A percentile compares a stretch with the other conserved stretches of the same genome.
phyloP scores from a whole-genome alignment of 2,113 vertebrate species.

The Psephotus haematonotus region DNA sequence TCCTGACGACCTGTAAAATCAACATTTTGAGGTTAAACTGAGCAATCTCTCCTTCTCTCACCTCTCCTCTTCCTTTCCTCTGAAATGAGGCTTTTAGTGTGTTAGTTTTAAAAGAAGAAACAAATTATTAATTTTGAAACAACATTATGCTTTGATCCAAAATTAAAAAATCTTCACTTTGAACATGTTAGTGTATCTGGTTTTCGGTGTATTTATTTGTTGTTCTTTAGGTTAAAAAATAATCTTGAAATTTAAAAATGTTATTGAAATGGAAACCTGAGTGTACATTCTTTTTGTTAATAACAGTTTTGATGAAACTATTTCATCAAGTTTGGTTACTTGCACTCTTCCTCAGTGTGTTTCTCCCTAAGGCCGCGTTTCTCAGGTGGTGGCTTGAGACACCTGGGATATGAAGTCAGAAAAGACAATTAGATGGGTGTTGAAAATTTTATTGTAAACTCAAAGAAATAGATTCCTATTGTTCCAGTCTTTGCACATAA shows the following conservation, averaged over 20 bases:
- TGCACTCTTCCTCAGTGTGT: not conserved
- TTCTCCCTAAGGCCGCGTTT: not conserved
- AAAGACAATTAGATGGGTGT: conserved; percentile 3
- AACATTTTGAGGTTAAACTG: not conserved
- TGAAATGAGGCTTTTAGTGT: not conserved
- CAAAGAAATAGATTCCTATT: not conserved
- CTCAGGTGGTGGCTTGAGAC: not conserved
- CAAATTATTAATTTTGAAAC: not conserved
- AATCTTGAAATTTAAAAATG: not conserved
- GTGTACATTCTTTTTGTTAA: not conserved
- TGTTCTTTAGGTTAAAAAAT: not conserved
- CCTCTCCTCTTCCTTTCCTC: not conserved
- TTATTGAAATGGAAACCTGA: not conserved
- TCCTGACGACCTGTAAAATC: not conserved
- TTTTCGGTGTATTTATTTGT: not conserved
- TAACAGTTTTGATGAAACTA: not conserved
- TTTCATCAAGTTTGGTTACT: not conserved
- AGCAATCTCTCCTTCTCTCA: not conserved
- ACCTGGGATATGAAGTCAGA: not conserved
- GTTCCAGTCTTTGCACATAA: not conserved
- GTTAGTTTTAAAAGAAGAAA: not conserved
- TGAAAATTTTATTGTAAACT: conserved; percentile 15
- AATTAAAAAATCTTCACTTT: not conserved
- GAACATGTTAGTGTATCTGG: not conserved
- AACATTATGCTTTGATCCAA: not conserved